Evolutionary conservation across 2,113 vertebrate species (phyloP).

Genomic region (Sebastes fasciatus): DNA sequence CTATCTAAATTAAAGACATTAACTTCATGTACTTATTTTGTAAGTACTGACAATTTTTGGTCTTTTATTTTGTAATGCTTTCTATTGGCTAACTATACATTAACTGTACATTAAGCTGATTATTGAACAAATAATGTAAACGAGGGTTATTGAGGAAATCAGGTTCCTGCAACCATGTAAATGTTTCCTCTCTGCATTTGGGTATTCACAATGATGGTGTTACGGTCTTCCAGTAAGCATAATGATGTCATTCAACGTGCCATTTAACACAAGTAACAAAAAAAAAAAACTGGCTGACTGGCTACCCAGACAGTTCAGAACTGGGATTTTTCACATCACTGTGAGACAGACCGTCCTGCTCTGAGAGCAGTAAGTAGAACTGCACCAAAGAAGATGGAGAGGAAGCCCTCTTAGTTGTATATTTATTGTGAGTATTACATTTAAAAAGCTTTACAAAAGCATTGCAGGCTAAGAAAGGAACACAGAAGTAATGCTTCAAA

Average conservation of each 20-base stretch:
- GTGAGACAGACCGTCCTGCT: background rate
- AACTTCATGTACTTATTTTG: too few relatives aligned
- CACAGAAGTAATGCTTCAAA: background rate
- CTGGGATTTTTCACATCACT: slow-evolving; percentile 24
- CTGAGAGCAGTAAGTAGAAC: background rate
- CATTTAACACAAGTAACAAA: background rate
- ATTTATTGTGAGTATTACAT: background rate
- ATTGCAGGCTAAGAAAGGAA: slow-evolving; percentile 1
- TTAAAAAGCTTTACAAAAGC: background rate
- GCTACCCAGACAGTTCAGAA: background rate
- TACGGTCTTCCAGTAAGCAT: background rate
- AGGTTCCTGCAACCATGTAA: background rate
- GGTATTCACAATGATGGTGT: background rate
- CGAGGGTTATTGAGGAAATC: background rate
- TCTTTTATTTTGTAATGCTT: background rate
- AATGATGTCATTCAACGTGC: background rate
- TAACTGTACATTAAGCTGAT: background rate
- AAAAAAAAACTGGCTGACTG: background rate
- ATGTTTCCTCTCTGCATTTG: background rate
- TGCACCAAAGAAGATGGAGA: background rate
- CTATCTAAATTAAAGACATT: background rate
- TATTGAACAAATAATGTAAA: background rate
- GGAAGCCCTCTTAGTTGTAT: background rate
- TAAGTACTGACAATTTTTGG: background rate
- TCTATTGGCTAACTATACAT: background rate